These are phyloP conservation scores for Ophion ventricosus DNA, from an alignment of 2,888 invertebrate genomes.

Conservation along the genomic window DNA sequence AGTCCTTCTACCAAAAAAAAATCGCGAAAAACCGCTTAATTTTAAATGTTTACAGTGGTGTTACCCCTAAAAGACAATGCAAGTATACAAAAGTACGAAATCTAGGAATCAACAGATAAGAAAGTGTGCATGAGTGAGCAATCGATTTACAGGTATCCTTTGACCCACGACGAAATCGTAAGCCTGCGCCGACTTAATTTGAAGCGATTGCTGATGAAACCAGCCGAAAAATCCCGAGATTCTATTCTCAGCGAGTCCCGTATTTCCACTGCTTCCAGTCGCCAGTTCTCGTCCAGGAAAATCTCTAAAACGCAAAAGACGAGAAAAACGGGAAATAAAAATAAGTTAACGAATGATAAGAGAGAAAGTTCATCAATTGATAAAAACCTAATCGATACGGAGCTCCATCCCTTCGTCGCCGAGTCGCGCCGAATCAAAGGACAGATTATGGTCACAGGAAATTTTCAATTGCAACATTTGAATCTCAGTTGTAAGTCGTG, in stretches of 20 bases:
- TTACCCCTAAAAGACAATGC: no score
- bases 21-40: no score
- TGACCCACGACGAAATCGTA: constrained; percentile 79
- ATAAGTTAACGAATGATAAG: neutral
- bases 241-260: neutral
- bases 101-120: neutral
- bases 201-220: constrained; percentile 49
- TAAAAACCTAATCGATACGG: constrained; percentile 1
- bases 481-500: constrained; percentile 80
- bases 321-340: constrained; percentile 35
- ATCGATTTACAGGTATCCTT: constrained; percentile 72
- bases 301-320: constrained; percentile 30
- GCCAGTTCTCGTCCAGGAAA: constrained; percentile 48
- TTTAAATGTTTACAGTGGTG: no score
- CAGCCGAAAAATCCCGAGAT: constrained; percentile 27
- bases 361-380: constrained; percentile 6
- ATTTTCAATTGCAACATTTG: constrained; percentile 77
- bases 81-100: neutral
- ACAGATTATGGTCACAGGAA: constrained; percentile 77
- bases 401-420: constrained; percentile 77
- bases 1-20: no score
- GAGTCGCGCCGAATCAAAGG: constrained; percentile 75
- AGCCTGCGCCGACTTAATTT: constrained; percentile 70
- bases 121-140: neutral
- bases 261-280: constrained; percentile 24